Evolutionary conservation across 2,797 vertebrate species (phyloP), one percentile per base, ranked within the genome.

Genomic region (Crocodylus rhombifer): DNA sequence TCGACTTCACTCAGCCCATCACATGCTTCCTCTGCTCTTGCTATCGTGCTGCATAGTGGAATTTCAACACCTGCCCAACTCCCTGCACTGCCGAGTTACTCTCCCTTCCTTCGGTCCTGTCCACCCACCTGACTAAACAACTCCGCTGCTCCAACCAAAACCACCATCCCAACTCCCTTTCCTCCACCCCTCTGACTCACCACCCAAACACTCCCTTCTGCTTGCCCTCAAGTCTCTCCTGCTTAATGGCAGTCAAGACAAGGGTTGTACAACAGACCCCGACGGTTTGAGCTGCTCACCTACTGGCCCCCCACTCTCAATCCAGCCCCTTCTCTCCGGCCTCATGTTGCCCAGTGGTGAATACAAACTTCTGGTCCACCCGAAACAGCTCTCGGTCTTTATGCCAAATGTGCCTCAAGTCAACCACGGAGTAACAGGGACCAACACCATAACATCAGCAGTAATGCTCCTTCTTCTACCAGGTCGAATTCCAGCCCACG

Each of bases 1-100:
- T 60, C 16, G 9, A 17, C 28, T 65, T 82, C 14, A 14, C 57
- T 63, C 28, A 5, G 42, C 42, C 42, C 2, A 63, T 30, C 4
- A 4, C 3, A 33, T 12, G 1, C 42, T 80, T 71, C 16, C 60
- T 21, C 42, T 77, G 12, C 33, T 69, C 28, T 74, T 79, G 30
- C 4, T 2, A 25, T 58, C 5, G n/a, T 64, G 17, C 57, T 85
- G 10, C 65, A 78, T 69, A 0, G 0, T 0, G 1, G 42, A 51
- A 51, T 51, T 11, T 51, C 42, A 51, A 51, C 42, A 51, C 18
- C 64, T 5, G 64, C 15, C 64, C 10, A 51, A 6, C 5, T 61
- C 8, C 18, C 42, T 65, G 61, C 18, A 61, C 36, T 64, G 62
- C 33, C 42, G 42, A 57, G 3, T 21, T 33, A 23, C 1, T 30